A percentile compares a stretch with the other conserved stretches of the same genome.
These are phyloP conservation scores for Leptopilina drosophilae DNA, from an alignment of 2,888 invertebrate species.

Conservation along the genomic window DNA sequence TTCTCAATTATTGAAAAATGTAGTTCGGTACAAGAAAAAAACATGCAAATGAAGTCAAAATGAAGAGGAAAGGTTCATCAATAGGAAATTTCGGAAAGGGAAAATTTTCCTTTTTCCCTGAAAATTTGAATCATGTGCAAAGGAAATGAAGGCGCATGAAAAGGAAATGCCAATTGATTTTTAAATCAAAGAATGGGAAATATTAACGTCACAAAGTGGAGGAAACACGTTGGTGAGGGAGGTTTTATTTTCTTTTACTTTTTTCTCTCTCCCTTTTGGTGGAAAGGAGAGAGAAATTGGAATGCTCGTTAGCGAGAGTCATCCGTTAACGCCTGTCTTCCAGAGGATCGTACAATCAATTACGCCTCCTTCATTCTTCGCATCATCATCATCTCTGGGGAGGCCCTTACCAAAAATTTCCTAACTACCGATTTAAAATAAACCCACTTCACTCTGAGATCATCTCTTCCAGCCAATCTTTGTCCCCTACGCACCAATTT, in stretches of 20 bases:
- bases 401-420: conserved; percentile 64
- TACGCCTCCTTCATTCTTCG: conserved; percentile 72
- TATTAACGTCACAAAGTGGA: conserved; percentile 47
- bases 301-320: conserved; percentile 77
- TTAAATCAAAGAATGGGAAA: conserved; percentile 44
- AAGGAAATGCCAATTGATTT: conserved; percentile 50
- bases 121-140: conserved; percentile 7
- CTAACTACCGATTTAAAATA: conserved; percentile 75
- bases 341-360: conserved; percentile 76
- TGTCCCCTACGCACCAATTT: conserved; percentile 38
- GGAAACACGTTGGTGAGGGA: conserved; percentile 25
- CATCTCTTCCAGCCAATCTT: not conserved
- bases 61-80: no score
- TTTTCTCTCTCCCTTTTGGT: conserved; percentile 24
- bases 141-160: conserved; percentile 2
- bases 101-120: not conserved
- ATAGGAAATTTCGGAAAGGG: no score
- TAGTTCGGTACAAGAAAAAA: no score
- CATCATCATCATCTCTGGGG: conserved; percentile 76
- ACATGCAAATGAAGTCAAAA: no score
- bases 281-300: conserved; percentile 66
- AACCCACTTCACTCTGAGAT: conserved; percentile 65
- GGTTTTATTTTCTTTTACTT: conserved; percentile 15
- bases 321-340: conserved; percentile 77
- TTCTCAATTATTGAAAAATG: no score